A percentile compares a stretch with the other conserved stretches of the same genome.
Evolutionary conservation across 2,797 vertebrate species (phyloP).

Genomic region (Enteromius radiatus): DNA sequence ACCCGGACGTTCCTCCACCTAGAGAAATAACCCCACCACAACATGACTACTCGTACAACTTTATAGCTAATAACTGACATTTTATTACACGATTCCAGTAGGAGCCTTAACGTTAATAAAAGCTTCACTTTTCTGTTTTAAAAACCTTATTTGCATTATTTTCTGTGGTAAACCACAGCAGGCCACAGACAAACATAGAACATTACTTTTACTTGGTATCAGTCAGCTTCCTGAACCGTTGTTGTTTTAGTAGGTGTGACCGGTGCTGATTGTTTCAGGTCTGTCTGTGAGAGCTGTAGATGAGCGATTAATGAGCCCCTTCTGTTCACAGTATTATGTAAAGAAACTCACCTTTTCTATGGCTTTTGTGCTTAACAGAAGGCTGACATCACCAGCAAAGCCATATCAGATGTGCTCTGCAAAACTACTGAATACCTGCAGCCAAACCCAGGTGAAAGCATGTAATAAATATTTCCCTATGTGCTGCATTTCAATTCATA

Average conservation of each 20-base stretch:
- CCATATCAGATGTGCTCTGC: slow-evolving; percentile 87
- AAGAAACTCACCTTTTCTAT: not conserved
- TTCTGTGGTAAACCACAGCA: not conserved
- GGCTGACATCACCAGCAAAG: slow-evolving; percentile 95
- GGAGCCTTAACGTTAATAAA: not conserved
- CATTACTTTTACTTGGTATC: not conserved
- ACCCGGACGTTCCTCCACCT: not conserved
- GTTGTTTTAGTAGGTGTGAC: slow-evolving; percentile 32
- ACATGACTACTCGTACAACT: not conserved
- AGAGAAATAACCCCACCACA: not conserved
- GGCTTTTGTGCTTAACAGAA: slow-evolving; percentile 77
- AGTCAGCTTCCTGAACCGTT: not conserved
- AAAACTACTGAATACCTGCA: slow-evolving; percentile 96
- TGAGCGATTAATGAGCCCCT: not conserved
- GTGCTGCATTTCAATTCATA: not conserved
- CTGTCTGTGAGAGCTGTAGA: not conserved
- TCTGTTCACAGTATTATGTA: slow-evolving; percentile 14
- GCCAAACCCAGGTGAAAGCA: slow-evolving; percentile 87
- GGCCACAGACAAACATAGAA: too few species aligned
- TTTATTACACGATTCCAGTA: not conserved
- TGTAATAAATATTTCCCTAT: not conserved
- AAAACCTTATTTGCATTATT: not conserved
- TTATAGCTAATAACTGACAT: not conserved
- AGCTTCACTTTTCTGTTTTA: not conserved
- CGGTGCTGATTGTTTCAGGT: not conserved